Evolutionary conservation across 2,113 vertebrate species (phyloP), one percentile per base, ranked within the genome.

Genomic region (Pituophis catenifer): DNA sequence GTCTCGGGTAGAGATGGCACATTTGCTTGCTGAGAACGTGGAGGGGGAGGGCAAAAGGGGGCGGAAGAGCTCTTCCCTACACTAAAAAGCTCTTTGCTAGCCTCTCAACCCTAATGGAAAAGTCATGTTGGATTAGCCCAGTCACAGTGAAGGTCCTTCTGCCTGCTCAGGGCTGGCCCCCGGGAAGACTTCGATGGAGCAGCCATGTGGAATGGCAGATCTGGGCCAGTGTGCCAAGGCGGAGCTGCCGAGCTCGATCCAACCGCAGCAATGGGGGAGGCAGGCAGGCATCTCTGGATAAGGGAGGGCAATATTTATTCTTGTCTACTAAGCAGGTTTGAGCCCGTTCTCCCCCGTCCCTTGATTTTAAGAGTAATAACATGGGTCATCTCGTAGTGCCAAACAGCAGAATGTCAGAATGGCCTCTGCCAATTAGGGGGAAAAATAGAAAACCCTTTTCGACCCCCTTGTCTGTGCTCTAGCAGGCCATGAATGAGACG

Each of bases 151-250:
- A 86, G 96, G 86, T 93, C 9, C 65, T 65, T 0, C 91, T 90
- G 95, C 62, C 59, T 92, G 95, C 87, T 48, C 33, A 17, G 0
- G 94, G 75, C 8, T 38, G 62, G 54, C 96, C 94, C 93, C 57
- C 3, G 53, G 96, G 92, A 55, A 86, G 95, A 94, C 94, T 24
- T 13, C 50, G 93, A 92, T 3, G 50, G 93, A 90, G 89, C 0
- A 96, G 88, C 96, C 96, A 97, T 96, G 96, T 95, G 94, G 95
- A 96, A 96, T 96, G 97, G 96, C 97, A 97, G 96, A 97, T 96
- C 95, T 97, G 96, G 97, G 97, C 96, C 97, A 97, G 94, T 96
- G 96, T 58, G 97, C 96, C 97, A 97, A 86, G 57, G 88, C 94
- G 24, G 26, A n/a, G 58, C 17, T 2, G 75, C 58, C 17, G 2